Base-by-base conservation (phyloP, 1,140 invertebrate species). In the Chironomus striatipennis region DNA sequence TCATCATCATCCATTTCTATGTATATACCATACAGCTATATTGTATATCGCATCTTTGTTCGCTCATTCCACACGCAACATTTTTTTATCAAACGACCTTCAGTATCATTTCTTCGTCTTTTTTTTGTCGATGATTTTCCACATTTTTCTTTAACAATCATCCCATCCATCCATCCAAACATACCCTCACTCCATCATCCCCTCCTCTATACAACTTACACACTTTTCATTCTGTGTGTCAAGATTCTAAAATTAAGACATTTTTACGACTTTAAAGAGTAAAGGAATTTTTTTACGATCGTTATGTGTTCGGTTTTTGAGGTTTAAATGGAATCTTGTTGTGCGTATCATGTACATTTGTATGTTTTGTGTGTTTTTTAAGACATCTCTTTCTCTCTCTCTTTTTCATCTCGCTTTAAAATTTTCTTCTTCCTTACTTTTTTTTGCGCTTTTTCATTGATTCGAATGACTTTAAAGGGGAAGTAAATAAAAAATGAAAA, bases 181-280 rank as follows among this genome's bases (percentile, higher is more conserved):
- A n/a, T n/a, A n/a, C n/a, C n/a, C n/a, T n/a, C n/a, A n/a, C n/a
- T n/a, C n/a, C 24, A 34, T 34, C 24, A n/a, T n/a, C 24, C 24
- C 24, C 24, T 34, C 5, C 24, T 2, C 24, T 34, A 34, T 34
- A 34, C 24, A 34, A 34, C 5, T 2, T 15, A 9, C 8, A 47
- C 43, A 47, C 43, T 10, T 34, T 34, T 34, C 24, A 34, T 34
- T 34, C 24, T 34, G 24, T 34, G 24, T 34, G 43, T 47, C 43
- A 47, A 47, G 43, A 10, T 47, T 47, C 43, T 47, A 47, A 67
- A 67, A 67, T 67, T 67, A 67, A 67, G 64, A 67, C 64, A 67
- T 67, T 67, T 47, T 47, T 67, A 67, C 64, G 18, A 67, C 64
- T 67, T 67, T 67, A 67, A 67, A 67, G 64, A 67, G 64, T 47